phyloP scores from a whole-genome alignment of 1,140 invertebrate genomes.

The Lasioglossum baleicum region DNA sequence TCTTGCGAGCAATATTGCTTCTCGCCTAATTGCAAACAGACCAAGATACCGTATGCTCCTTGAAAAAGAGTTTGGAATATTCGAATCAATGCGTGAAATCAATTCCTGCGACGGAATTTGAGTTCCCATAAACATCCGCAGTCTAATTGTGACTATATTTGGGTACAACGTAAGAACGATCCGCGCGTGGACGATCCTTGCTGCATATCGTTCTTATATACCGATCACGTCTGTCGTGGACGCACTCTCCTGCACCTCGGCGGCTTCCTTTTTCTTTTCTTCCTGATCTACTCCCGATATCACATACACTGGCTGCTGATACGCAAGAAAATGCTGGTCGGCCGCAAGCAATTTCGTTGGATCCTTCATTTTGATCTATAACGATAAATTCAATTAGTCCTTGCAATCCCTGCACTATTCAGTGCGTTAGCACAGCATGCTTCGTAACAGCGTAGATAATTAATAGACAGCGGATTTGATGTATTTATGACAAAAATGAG shows the following conservation, averaged over 20 bases:
- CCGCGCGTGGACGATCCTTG: neutral
- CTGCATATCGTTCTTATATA: conserved; percentile 19
- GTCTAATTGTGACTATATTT: conserved; percentile 6
- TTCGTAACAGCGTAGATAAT: no score
- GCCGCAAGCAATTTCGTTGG: conserved; percentile 60
- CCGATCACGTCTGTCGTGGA: conserved; percentile 41
- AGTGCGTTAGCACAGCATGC: neutral
- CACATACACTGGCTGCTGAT: conserved; percentile 75
- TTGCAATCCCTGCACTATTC: neutral
- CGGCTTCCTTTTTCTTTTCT: conserved; percentile 59
- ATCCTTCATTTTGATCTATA: conserved; percentile 74
- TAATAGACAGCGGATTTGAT: no score
- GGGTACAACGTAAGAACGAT: conserved; percentile 13
- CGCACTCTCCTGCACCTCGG: conserved; percentile 31
- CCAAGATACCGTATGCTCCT: no score
- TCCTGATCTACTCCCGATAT: conserved; percentile 76
- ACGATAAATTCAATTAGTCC: neutral
- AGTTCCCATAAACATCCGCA: neutral
- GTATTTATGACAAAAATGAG: no score
- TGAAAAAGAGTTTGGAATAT: neutral
- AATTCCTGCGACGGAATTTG: neutral
- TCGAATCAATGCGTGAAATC: neutral
- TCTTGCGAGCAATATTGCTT: no score
- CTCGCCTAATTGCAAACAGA: no score
- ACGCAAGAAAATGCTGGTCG: conserved; percentile 75